Conservation (phyloP, 2,888 invertebrate species). For the Buathra laborator region DNA sequence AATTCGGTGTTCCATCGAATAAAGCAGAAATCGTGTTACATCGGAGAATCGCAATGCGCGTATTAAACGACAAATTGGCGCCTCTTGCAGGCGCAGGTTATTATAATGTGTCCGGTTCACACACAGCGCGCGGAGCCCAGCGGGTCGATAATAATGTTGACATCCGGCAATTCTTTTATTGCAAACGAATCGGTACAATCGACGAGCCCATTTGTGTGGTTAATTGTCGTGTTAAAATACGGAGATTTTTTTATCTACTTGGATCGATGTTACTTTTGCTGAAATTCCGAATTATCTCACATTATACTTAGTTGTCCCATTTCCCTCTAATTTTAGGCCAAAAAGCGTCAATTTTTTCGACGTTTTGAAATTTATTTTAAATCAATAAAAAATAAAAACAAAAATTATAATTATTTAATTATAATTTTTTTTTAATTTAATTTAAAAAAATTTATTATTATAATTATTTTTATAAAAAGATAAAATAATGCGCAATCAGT, state of each 20-base stretch:
- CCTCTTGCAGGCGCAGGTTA: neutral
- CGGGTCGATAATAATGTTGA: conserved; percentile 61
- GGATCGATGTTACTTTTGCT: neutral
- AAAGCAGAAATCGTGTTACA: no score
- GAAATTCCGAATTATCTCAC: conserved; percentile 14
- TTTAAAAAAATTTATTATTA: no score
- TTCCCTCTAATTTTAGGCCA: no score
- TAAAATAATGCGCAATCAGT: no score
- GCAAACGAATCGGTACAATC: conserved; percentile 56
- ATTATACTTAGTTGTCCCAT: neutral
- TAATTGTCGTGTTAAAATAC: conserved; percentile 70
- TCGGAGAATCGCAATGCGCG: no score
- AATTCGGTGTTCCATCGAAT: no score
- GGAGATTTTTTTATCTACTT: conserved; percentile 64
- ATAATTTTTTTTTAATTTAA: no score
- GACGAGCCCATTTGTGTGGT: conserved; percentile 68
- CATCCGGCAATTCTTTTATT: conserved; percentile 70
- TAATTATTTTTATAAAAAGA: no score
- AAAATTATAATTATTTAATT: no score
- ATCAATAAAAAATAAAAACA: no score
- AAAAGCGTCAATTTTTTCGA: no score
- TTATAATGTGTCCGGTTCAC: neutral
- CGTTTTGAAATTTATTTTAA: no score
- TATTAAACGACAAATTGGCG: conserved; percentile 5
- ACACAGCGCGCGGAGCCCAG: neutral